A percentile compares a stretch with the other conserved stretches of the same genome.
Conservation (phyloP, 2,797 vertebrate species). For the Nyctalus aviator region DNA sequence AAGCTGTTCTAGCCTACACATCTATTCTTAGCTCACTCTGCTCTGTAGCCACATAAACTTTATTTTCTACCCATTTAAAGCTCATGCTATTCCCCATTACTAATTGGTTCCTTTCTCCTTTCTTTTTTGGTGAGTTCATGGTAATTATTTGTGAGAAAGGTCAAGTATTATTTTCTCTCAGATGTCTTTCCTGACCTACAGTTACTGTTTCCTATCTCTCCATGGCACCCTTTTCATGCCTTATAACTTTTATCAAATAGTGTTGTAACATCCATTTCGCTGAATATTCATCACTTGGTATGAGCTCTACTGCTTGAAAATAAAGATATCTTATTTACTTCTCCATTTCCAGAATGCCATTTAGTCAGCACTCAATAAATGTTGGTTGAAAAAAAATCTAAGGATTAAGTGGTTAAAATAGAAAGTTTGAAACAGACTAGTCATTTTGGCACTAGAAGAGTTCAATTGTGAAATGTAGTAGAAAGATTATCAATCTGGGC, state of each 20-base stretch:
- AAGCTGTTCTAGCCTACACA: neutral
- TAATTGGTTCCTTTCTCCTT: neutral
- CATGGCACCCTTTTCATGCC: neutral
- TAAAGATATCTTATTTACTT: constrained; percentile 10
- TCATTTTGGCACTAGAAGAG: neutral
- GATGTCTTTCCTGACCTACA: neutral
- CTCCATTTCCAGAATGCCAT: neutral
- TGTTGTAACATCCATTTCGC: neutral
- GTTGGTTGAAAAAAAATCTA: neutral
- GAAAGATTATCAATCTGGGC: neutral
- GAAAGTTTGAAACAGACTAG: neutral
- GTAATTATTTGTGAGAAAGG: neutral
- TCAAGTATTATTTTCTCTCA: constrained; percentile 27
- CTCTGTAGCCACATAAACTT: neutral
- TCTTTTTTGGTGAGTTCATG: neutral
- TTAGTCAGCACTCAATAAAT: neutral
- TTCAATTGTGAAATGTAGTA: constrained; percentile 31
- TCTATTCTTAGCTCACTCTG: constrained; percentile 3
- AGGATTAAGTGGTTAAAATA: neutral
- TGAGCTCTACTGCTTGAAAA: constrained; percentile 34
- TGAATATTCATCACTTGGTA: neutral
- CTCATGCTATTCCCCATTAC: neutral
- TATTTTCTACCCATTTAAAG: neutral
- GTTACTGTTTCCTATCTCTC: neutral
- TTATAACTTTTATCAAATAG: constrained; percentile 26